Percentiles rank a stretch among this genome's conserved stretches.
Conservation (phyloP, 1,140 invertebrate genomes). For the Drosophila melanica region DNA sequence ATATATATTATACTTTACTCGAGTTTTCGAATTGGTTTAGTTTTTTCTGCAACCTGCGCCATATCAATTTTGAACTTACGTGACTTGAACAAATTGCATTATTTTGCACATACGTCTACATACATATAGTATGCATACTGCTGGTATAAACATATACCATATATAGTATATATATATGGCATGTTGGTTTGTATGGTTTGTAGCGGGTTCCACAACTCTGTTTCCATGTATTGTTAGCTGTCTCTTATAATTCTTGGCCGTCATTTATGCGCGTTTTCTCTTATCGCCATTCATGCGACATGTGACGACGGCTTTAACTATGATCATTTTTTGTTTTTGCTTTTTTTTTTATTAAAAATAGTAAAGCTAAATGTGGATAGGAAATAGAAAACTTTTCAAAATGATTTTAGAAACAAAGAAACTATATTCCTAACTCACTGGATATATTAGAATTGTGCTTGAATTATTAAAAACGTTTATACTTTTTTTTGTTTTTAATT, state of each 20-base stretch:
- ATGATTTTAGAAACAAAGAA: too few species aligned
- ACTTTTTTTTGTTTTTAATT: too few species aligned
- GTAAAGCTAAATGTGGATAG: background rate
- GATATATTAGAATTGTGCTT: too few species aligned
- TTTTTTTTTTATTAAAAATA: background rate
- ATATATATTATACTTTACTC: constrained; percentile 3
- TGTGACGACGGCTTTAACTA: constrained; percentile 9
- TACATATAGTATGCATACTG: constrained; percentile 4
- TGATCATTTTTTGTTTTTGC: background rate
- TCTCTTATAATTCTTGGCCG: constrained; percentile 31
- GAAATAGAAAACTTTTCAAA: too few species aligned
- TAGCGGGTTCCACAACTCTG: constrained; percentile 17
- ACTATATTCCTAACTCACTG: too few species aligned
- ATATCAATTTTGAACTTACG: constrained; percentile 74
- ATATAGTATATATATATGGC: constrained; percentile 13
- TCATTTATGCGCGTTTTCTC: constrained; percentile 46
- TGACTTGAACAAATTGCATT: constrained; percentile 69
- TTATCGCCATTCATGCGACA: constrained; percentile 28
- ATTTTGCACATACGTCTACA: constrained; percentile 49
- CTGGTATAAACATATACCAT: constrained; percentile 11
- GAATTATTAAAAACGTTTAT: too few species aligned
- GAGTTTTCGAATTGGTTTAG: constrained; percentile 36
- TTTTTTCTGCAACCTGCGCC: constrained; percentile 40
- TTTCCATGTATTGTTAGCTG: constrained; percentile 13
- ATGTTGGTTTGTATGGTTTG: constrained; percentile 13